A percentile compares a stretch with the other conserved stretches of the same genome.
Evolutionary conservation across 2,797 vertebrate species (phyloP).

Genomic region (Liasis olivaceus): DNA sequence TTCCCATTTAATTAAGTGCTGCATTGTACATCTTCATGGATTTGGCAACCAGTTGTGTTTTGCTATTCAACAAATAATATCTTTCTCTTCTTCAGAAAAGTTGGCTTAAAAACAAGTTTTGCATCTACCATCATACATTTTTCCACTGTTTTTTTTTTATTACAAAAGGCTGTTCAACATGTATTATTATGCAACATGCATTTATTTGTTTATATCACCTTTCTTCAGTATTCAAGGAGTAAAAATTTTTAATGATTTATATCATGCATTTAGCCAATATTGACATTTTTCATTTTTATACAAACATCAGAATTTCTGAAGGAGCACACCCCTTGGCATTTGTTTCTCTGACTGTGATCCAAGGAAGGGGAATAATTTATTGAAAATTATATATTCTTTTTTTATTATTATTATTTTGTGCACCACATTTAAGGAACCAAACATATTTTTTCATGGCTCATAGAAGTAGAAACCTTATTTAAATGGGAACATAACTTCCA

Average conservation of each 20-base stretch:
- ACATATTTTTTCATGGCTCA: not conserved
- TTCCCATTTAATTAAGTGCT: not conserved
- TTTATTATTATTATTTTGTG: not conserved
- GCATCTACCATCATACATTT: not conserved
- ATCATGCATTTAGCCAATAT: slow-evolving; percentile 53
- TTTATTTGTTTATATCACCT: slow-evolving; percentile 24
- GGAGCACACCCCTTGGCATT: slow-evolving; percentile 42
- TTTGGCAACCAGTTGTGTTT: not conserved
- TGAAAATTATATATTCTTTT: not conserved
- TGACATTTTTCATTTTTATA: not conserved
- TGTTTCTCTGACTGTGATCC: slow-evolving; percentile 21
- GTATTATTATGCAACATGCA: slow-evolving; percentile 15
- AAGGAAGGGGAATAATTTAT: not conserved
- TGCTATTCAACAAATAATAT: slow-evolving; percentile 42
- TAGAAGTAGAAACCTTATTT: slow-evolving; percentile 18
- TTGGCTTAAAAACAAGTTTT: slow-evolving; percentile 22
- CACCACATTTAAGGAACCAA: not conserved
- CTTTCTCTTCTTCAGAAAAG: slow-evolving; percentile 40
- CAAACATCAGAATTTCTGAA: slow-evolving; percentile 12
- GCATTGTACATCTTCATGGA: not conserved
- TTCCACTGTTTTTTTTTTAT: not conserved
- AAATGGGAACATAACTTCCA: slow-evolving; percentile 16
- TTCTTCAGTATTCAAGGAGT: slow-evolving; percentile 26
- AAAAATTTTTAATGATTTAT: slow-evolving; percentile 41
- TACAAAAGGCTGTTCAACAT: not conserved